phyloP scores from a whole-genome alignment of 2,888 invertebrate genomes.

The Polyommatus icarus region DNA sequence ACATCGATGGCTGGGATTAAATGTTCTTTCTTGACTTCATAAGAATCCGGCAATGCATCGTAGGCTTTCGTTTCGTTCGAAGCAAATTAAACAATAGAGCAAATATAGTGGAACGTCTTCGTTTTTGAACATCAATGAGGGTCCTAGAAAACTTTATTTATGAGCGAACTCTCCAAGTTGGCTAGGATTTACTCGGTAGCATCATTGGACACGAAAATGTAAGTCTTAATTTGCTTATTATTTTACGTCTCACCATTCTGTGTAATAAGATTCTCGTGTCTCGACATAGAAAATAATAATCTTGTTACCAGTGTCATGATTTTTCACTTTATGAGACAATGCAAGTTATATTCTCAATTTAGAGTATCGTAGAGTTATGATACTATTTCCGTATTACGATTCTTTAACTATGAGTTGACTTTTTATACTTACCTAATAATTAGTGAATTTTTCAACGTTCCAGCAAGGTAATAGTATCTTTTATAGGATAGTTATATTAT shows the following conservation, averaged over 20 bases:
- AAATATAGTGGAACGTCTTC: slow-evolving; percentile 45
- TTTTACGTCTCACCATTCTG: not conserved
- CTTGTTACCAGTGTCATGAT: slow-evolving; percentile 3
- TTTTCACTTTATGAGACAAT: slow-evolving; percentile 21
- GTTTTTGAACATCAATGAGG: slow-evolving; percentile 53
- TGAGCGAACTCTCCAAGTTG: slow-evolving; percentile 56
- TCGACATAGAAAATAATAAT: slow-evolving; percentile 8
- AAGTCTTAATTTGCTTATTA: slow-evolving; percentile 10
- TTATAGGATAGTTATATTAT: too few relatives aligned
- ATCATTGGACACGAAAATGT: slow-evolving; percentile 20
- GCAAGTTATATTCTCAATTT: slow-evolving; percentile 32
- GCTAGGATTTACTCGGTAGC: slow-evolving; percentile 40
- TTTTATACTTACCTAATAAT: not conserved
- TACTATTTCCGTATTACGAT: slow-evolving; percentile 34
- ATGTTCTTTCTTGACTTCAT: not conserved
- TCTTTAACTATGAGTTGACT: not conserved
- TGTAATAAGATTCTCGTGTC: not conserved
- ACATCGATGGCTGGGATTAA: not conserved
- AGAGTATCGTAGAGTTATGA: slow-evolving; percentile 35
- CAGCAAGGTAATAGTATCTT: not conserved
- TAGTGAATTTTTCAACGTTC: not conserved
- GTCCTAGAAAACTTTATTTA: slow-evolving; percentile 64
- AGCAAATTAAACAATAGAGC: not conserved
- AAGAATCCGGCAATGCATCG: not conserved
- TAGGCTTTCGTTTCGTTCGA: not conserved